phyloP scores from a whole-genome alignment of 2,113 vertebrate genomes.

The Cyanistes caeruleus region DNA sequence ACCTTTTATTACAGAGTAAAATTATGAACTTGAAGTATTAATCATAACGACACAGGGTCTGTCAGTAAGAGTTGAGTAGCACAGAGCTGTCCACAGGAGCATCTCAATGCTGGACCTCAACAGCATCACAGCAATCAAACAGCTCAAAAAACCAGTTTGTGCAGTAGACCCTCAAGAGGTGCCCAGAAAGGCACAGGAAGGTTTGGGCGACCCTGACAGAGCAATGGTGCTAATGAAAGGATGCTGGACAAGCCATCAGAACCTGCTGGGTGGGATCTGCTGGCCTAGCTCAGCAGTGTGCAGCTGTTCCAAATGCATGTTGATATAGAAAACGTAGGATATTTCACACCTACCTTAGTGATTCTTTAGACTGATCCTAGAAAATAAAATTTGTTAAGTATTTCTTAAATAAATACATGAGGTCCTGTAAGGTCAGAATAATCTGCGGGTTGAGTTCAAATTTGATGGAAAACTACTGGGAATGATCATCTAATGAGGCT shows the following conservation, averaged over 20 bases:
- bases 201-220: not conserved
- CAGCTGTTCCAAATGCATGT: not conserved
- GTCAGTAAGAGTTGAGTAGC: not conserved
- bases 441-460: not conserved
- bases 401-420: not conserved
- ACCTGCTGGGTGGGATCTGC: fast-evolving
- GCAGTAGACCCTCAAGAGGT: not conserved
- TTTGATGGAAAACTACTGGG: constrained; percentile 8
- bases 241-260: not conserved
- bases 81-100: not conserved
- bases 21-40: not conserved
- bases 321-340: not conserved
- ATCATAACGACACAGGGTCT: not conserved
- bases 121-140: fast-evolving
- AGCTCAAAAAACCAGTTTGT: not conserved
- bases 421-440: not conserved
- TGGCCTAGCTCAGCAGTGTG: not conserved
- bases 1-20: not conserved
- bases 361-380: not conserved
- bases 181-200: not conserved
- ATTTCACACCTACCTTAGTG: not conserved
- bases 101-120: not conserved
- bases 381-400: not conserved
- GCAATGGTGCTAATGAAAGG: not conserved
- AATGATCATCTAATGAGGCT: constrained; percentile 27